A percentile compares a stretch with the other conserved stretches of the same genome.
These are phyloP conservation scores for Meandrusa payeni DNA, from an alignment of 2,888 invertebrate species.

Conservation along the genomic window DNA sequence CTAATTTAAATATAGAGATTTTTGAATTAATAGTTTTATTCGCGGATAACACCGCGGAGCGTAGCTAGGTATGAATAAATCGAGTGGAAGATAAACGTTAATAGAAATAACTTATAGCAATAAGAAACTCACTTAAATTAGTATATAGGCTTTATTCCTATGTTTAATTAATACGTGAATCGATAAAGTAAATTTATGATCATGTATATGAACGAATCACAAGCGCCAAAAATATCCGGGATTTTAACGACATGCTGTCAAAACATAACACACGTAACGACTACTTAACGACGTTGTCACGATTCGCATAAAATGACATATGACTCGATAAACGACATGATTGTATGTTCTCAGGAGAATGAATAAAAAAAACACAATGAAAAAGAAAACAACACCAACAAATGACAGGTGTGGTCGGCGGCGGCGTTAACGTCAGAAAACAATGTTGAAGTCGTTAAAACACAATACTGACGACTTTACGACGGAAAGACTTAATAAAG, in stretches of 20 bases:
- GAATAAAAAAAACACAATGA: conserved; percentile 11
- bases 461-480: conserved; percentile 50
- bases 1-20: too few relatives aligned
- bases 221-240: neutral
- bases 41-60: too few relatives aligned
- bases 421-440: conserved; percentile 37
- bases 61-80: too few relatives aligned
- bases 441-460: conserved; percentile 43
- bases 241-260: conserved; percentile 6
- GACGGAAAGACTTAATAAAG: conserved; percentile 52
- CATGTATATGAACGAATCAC: too few relatives aligned
- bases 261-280: conserved; percentile 15
- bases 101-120: too few relatives aligned
- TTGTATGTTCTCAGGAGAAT: conserved; percentile 7
- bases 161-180: too few relatives aligned
- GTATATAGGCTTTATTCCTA: too few relatives aligned
- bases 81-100: too few relatives aligned
- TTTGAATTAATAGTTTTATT: too few relatives aligned
- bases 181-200: too few relatives aligned
- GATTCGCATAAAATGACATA: conserved; percentile 21
- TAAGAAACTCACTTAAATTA: too few relatives aligned
- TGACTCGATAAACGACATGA: conserved; percentile 19
- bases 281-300: conserved; percentile 19
- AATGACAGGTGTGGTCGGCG: conserved; percentile 40
- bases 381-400: conserved; percentile 22